These are phyloP conservation scores for Amazona vittata DNA, from an alignment of 2,113 vertebrate species.

Conservation along the genomic window DNA sequence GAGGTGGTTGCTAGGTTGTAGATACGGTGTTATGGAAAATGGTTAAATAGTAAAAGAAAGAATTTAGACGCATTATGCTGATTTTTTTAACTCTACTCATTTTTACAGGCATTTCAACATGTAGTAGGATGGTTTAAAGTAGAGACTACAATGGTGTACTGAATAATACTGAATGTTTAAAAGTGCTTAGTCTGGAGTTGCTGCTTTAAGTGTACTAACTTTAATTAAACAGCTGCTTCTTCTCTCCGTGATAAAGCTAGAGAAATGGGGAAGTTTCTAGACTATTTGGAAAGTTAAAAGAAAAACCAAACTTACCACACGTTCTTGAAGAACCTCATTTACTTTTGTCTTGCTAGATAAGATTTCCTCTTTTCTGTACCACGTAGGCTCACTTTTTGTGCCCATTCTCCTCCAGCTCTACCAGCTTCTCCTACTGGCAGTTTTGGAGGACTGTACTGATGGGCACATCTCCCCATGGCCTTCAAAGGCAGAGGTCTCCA, in stretches of 20 bases:
- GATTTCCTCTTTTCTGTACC: not conserved
- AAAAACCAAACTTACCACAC: not conserved
- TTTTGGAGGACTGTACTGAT: not conserved
- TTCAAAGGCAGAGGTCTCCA: not conserved
- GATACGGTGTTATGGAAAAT: not conserved
- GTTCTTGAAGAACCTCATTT: not conserved
- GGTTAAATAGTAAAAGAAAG: not conserved
- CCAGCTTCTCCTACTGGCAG: not conserved
- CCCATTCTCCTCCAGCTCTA: not conserved
- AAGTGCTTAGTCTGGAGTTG: not conserved
- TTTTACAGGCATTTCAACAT: not conserved
- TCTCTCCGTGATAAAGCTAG: not conserved
- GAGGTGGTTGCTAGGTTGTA: not conserved
- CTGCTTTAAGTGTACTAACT: not conserved
- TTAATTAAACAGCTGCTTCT: not conserved
- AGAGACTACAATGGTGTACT: not conserved
- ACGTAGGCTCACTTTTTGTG: not conserved
- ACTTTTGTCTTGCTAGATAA: not conserved
- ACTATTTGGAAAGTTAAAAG: not conserved
- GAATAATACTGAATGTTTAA: not conserved
- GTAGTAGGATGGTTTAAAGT: not conserved
- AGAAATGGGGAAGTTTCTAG: not conserved
- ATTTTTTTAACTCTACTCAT: not conserved
- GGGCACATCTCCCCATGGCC: accelerated
- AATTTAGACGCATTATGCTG: not conserved